Percentiles rank a stretch among this genome's conserved stretches.
These are phyloP conservation scores for Gryon sp. DNA, from an alignment of 1,140 invertebrate species.

Conservation along the genomic window DNA sequence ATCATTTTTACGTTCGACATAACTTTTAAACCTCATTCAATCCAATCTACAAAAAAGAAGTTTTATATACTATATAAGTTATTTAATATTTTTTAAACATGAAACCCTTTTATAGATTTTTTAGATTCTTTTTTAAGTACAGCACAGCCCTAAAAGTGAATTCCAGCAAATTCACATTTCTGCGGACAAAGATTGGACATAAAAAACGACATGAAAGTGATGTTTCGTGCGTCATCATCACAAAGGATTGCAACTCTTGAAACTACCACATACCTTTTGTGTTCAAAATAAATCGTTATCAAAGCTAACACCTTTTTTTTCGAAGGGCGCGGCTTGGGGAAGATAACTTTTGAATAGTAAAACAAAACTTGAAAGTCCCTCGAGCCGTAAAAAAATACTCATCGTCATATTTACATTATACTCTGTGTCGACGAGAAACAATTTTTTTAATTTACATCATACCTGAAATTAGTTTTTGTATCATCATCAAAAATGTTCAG, in stretches of 20 bases:
- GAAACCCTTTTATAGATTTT: too few species aligned
- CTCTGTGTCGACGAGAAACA: conserved; percentile 16
- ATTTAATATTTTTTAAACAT: too few species aligned
- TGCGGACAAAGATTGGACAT: conserved; percentile 18
- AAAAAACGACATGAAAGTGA: conserved; percentile 46
- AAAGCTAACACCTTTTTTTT: conserved; percentile 63
- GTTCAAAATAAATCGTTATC: conserved; percentile 65
- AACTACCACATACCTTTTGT: conserved; percentile 62
- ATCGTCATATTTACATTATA: conserved; percentile 14
- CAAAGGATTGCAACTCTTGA: conserved; percentile 49
- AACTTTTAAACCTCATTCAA: too few species aligned
- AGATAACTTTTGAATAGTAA: conserved; percentile 57
- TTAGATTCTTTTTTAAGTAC: conserved; percentile 2
- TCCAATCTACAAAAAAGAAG: too few species aligned
- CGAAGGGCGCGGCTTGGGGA: conserved; percentile 34
- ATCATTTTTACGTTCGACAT: too few species aligned
- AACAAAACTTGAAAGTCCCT: conserved; percentile 34
- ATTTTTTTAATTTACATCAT: conserved; percentile 5
- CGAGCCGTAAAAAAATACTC: conserved; percentile 17
- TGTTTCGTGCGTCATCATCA: conserved; percentile 38
- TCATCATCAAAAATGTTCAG: conserved; percentile 5
- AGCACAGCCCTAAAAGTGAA: not conserved
- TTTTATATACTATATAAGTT: too few species aligned
- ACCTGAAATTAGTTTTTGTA: conserved; percentile 29
- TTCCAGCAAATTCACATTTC: conserved; percentile 16